Percentiles rank a stretch among this genome's conserved stretches.
These are phyloP conservation scores for Tylochromis polylepis DNA, from an alignment of 2,113 vertebrate species.

Conservation along the genomic window DNA sequence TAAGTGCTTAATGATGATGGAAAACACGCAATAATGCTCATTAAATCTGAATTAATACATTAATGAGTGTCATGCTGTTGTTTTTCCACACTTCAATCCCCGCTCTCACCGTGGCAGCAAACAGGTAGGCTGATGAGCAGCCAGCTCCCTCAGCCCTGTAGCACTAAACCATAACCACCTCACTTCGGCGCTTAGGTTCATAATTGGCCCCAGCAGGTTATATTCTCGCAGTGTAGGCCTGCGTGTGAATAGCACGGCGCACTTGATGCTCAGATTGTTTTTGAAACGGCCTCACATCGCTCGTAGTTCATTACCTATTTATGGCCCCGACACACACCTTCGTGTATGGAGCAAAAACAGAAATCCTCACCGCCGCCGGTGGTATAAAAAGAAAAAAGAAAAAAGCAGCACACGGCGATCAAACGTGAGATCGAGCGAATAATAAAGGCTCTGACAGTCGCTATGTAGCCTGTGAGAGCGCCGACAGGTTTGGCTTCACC, in stretches of 20 bases:
- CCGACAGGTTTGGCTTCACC: conserved; percentile 27
- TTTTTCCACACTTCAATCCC: conserved; percentile 3
- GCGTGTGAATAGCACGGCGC: not conserved
- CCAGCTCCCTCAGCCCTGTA: not conserved
- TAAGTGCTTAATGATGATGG: not conserved
- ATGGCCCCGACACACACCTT: conserved; percentile 66
- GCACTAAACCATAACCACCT: conserved; percentile 18
- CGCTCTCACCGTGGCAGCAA: conserved; percentile 7
- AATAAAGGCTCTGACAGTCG: not conserved
- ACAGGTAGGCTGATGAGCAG: conserved; percentile 20
- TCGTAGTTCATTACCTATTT: conserved; percentile 61
- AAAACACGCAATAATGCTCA: conserved; percentile 1
- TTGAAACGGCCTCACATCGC: conserved; percentile 36
- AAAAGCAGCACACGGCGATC: not conserved
- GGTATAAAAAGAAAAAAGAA: not conserved
- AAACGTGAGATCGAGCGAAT: not conserved
- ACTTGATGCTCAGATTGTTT: conserved; percentile 64
- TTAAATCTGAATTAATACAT: conserved; percentile 28
- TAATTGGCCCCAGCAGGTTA: conserved; percentile 12
- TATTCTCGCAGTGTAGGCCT: conserved; percentile 7
- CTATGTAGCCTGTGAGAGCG: not conserved
- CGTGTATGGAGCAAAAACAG: conserved; percentile 55
- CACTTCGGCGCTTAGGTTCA: not conserved
- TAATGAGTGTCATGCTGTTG: conserved; percentile 46
- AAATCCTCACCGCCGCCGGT: conserved; percentile 4